Evolutionary conservation across 2,113 vertebrate genomes (phyloP).

Genomic region (Malurus cyaneus): DNA sequence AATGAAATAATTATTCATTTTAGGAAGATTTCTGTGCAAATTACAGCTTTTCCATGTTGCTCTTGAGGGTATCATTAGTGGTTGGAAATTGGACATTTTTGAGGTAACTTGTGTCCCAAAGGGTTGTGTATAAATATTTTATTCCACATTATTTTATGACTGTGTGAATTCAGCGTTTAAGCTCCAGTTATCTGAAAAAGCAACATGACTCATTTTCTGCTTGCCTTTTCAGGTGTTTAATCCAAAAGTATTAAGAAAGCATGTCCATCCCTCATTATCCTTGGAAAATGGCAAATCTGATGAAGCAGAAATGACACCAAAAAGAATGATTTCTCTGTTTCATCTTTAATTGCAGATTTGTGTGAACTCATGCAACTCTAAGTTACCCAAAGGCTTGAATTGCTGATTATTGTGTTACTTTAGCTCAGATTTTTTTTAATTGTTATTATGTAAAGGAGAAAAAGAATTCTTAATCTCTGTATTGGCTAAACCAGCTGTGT

Average conservation of each 20-base stretch:
- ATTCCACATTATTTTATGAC: not conserved
- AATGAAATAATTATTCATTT: not conserved
- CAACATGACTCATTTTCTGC: not conserved
- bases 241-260: not conserved
- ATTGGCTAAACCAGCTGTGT: not conserved
- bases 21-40: not conserved
- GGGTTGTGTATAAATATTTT: not conserved
- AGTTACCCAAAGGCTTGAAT: not conserved
- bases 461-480: not conserved
- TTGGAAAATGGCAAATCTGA: not conserved
- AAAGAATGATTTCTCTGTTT: not conserved
- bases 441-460: not conserved
- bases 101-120: not conserved
- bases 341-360: not conserved
- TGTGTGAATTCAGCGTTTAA: not conserved
- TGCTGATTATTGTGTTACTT: not conserved
- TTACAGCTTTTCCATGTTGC: not conserved
- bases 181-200: not conserved
- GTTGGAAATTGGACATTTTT: not conserved
- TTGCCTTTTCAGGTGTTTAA: not conserved
- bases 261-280: not conserved
- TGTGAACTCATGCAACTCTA: not conserved
- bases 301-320: not conserved
- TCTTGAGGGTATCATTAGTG: not conserved
- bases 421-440: not conserved